A percentile compares a stretch with the other conserved stretches of the same genome.
Evolutionary conservation across 2,113 vertebrate species (phyloP).

Genomic region (Gymnorhina tibicen): DNA sequence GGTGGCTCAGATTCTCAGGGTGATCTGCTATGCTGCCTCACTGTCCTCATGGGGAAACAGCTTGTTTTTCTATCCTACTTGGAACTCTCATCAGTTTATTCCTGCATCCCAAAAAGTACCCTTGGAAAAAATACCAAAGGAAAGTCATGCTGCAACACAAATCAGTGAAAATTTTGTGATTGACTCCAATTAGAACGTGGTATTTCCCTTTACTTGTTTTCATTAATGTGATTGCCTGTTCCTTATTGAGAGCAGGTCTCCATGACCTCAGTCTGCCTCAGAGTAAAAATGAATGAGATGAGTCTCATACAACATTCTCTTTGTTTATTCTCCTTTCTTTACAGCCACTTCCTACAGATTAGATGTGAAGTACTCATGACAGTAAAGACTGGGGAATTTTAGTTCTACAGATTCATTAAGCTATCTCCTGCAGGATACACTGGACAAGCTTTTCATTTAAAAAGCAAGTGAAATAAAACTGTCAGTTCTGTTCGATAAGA

Average conservation of each 20-base stretch:
- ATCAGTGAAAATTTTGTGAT: background rate
- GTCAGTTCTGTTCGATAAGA: background rate
- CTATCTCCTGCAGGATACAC: background rate
- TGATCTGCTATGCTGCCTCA: background rate
- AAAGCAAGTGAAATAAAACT: background rate
- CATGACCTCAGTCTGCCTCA: background rate
- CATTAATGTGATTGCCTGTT: background rate
- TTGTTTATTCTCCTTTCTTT: background rate
- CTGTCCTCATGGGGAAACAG: background rate
- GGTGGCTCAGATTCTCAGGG: fast-evolving
- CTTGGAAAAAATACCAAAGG: background rate
- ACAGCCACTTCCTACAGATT: background rate
- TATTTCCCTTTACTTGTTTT: background rate
- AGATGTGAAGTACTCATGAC: background rate
- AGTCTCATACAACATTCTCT: background rate
- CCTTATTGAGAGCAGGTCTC: background rate
- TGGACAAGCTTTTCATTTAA: background rate
- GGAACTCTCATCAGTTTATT: background rate
- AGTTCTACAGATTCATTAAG: background rate
- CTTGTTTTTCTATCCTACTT: background rate
- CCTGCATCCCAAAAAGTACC: background rate
- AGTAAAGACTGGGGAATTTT: background rate
- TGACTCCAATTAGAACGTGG: fast-evolving
- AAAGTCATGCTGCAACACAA: background rate
- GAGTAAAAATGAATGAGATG: background rate